Evolutionary conservation across 2,113 vertebrate genomes (phyloP).

Genomic region (Tragelaphus buxtoni): DNA sequence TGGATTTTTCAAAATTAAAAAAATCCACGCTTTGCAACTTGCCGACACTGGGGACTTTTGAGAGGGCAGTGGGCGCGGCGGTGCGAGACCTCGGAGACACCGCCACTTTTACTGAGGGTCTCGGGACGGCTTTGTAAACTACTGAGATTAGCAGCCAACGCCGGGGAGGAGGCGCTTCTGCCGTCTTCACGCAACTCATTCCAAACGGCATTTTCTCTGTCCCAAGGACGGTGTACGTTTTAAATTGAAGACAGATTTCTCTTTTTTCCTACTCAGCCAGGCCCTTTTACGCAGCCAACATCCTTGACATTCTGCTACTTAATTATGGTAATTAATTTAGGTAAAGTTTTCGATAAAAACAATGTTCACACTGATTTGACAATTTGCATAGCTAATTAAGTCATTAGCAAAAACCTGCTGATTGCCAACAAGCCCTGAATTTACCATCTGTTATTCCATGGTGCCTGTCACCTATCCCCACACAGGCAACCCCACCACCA

Average conservation of each 20-base stretch:
- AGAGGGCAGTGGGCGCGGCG: conserved; percentile 53
- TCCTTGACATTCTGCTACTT: conserved; percentile 91
- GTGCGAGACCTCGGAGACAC: conserved; percentile 43
- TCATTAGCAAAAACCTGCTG: conserved; percentile 97
- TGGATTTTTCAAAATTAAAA: conserved; percentile 71
- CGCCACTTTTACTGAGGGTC: conserved; percentile 33
- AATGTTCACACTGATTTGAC: conserved; percentile 98
- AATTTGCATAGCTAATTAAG: conserved; percentile 99
- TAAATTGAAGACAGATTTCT: conserved; percentile 75
- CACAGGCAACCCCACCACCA: conserved; percentile 84
- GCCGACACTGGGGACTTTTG: conserved; percentile 39
- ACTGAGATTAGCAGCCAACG: neutral
- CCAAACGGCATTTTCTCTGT: conserved; percentile 59
- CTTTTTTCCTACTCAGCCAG: conserved; percentile 78
- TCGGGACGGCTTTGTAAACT: conserved; percentile 47
- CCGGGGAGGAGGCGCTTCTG: conserved; percentile 8
- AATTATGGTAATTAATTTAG: conserved; percentile 99
- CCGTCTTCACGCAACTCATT: neutral
- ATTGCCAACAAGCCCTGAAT: conserved; percentile 97
- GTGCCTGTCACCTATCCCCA: conserved; percentile 93
- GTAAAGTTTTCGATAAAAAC: conserved; percentile 98
- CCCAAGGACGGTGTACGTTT: conserved; percentile 34
- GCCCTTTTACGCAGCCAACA: conserved; percentile 83
- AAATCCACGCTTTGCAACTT: conserved; percentile 63
- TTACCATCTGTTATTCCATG: conserved; percentile 96